Evolutionary conservation across 2,888 invertebrate species (phyloP).

Genomic region (Prosapia bicincta): DNA sequence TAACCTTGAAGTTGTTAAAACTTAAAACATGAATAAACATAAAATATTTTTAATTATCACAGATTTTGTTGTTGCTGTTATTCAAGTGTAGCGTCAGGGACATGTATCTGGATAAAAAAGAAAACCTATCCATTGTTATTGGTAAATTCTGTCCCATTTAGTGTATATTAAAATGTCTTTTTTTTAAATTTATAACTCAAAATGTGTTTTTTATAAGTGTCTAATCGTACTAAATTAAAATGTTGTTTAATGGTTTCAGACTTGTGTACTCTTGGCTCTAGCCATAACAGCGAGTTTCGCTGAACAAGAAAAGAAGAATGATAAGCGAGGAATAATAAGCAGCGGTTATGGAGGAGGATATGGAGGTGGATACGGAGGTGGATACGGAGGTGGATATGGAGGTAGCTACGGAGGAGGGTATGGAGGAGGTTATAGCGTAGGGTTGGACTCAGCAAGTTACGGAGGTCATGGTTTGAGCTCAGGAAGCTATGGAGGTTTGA

Average conservation of each 20-base stretch:
- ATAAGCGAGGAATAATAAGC: neutral
- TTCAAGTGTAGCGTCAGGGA: no score
- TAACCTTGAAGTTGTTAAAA: no score
- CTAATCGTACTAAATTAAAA: no score
- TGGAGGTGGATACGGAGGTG: neutral
- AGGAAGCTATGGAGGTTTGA: slow-evolving; percentile 6
- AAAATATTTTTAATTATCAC: no score
- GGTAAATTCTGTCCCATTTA: no score
- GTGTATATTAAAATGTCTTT: no score
- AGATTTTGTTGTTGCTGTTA: no score
- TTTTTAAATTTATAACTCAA: no score
- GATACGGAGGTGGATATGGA: neutral
- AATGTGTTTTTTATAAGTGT: no score
- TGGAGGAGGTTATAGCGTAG: neutral
- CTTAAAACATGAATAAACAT: no score
- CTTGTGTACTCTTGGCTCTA: neutral
- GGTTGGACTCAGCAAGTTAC: neutral
- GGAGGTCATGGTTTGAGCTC: neutral
- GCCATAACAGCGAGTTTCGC: neutral
- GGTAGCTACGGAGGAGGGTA: neutral
- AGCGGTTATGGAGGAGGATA: neutral
- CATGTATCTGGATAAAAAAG: no score
- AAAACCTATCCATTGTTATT: no score
- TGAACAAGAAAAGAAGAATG: neutral
- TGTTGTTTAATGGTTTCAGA: neutral